phyloP scores from a whole-genome alignment of 2,888 invertebrate species.

The Cephus spinipes region DNA sequence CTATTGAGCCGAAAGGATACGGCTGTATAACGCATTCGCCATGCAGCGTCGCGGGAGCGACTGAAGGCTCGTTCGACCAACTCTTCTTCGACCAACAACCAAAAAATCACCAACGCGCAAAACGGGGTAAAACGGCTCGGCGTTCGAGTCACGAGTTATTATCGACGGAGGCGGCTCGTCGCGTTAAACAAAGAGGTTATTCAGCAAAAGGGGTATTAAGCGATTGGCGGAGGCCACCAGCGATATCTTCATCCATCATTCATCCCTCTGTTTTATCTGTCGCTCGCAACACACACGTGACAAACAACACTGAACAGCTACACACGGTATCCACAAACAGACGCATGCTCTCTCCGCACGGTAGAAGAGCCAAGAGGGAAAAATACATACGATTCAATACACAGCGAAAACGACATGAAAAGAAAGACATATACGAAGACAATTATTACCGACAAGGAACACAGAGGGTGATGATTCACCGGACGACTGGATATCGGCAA shows the following conservation, averaged over 20 bases:
- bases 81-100: slow-evolving; percentile 59
- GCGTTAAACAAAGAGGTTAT: slow-evolving; percentile 29
- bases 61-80: slow-evolving; percentile 65
- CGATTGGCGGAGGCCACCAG: background rate
- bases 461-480: background rate
- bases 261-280: background rate
- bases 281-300: background rate
- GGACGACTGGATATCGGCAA: background rate
- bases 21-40: slow-evolving; percentile 65
- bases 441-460: background rate
- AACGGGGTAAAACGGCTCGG: slow-evolving; percentile 56
- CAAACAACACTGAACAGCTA: no score
- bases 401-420: background rate
- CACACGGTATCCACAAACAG: no score
- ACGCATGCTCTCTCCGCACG: background rate
- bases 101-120: slow-evolving; percentile 57
- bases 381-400: background rate
- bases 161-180: slow-evolving; percentile 48
- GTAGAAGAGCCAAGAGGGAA: background rate
- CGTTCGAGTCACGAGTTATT: slow-evolving; percentile 51
- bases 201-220: background rate
- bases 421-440: background rate
- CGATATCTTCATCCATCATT: background rate
- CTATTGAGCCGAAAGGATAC: slow-evolving; percentile 71
- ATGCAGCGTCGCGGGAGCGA: slow-evolving; percentile 67